Evolutionary conservation across 2,888 invertebrate species (phyloP).

Genomic region (Acanthoscelides obtectus): DNA sequence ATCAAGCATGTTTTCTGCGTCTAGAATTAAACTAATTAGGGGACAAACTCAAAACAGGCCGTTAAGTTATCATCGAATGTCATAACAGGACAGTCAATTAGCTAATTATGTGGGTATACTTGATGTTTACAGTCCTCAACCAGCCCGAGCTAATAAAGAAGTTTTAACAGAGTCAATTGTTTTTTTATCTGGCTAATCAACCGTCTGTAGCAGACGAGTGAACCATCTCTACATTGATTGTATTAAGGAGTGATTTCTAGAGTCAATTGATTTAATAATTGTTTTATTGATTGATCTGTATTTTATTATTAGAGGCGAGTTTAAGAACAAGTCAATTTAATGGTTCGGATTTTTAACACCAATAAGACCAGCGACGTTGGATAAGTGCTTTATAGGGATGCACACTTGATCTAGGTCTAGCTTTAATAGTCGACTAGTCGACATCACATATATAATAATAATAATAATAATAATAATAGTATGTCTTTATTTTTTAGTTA

Average conservation of each 20-base stretch:
- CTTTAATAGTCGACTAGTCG: too few species aligned
- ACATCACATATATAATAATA: too few species aligned
- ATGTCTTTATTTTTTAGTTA: too few species aligned
- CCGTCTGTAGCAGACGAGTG: conserved; percentile 9
- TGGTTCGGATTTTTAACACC: background rate
- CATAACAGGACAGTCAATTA: conserved; percentile 20
- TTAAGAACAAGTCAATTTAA: background rate
- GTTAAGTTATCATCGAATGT: conserved; percentile 9
- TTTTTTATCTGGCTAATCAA: conserved; percentile 30
- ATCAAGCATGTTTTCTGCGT: background rate
- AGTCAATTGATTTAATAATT: conserved; percentile 23
- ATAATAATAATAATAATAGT: too few species aligned
- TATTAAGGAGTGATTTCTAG: conserved; percentile 22
- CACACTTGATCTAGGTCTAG: too few species aligned
- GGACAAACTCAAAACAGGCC: conserved; percentile 2
- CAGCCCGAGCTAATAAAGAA: conserved; percentile 24
- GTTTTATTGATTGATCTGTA: conserved; percentile 24
- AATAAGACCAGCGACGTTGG: background rate
- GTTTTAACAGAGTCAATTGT: conserved; percentile 27
- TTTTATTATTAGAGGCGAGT: conserved; percentile 16
- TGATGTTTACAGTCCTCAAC: conserved; percentile 16
- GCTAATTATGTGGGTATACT: conserved; percentile 24
- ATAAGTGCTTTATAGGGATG: too few species aligned
- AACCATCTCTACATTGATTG: conserved; percentile 7
- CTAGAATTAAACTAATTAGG: conserved; percentile 7